Base-by-base conservation (phyloP, 1,140 invertebrate genomes). In the Ylistrum balloti region DNA sequence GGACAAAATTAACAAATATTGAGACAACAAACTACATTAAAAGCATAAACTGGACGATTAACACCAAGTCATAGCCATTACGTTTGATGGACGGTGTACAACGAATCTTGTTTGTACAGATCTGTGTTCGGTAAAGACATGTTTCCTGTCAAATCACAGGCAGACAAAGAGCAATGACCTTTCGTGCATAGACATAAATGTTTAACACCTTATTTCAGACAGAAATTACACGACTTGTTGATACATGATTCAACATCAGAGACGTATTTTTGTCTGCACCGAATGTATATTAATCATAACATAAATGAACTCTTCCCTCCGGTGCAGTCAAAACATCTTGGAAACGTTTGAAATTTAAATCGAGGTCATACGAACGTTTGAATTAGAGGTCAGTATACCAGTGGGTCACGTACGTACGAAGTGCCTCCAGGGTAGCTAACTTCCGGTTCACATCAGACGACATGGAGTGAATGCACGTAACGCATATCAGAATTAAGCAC, bases 301-400 rank as follows among this genome's bases (percentile, higher is more conserved):
- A 74, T 74, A 3, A n/a, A 28, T 74, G 56, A 74, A 74, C 56
- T 74, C 56, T n/a, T 74, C 56, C n/a, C 56, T 74, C 22, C 13
- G 56, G 56, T 74, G n/a, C 56, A 74, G 56, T 74, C 56, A 74
- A 74, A 74, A 74, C 56, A 74, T 74, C n/a, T 17, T 74, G 5
- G 56, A 74, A 74, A 74, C 56, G 56, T 74, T 74, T 74, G 56
- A 74, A 74, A 74, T n/a, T 74, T 74, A 74, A 28, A 74, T 74
- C 56, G 17, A 74, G 56, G 56, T 74, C 56, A n/a, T 2, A 74
- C n/a, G 56, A 74, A 11, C 56, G 56, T 74, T 74, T 74, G 56
- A 74, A 74, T 74, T 74, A 74, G 9, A 74, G 56, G 56, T 74
- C 56, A 74, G 56, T 74, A 28, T 28, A 74, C 56, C 56, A 74